Evolutionary conservation across 2,797 vertebrate species (phyloP).

Genomic region (Crocodylus rhombifer): DNA sequence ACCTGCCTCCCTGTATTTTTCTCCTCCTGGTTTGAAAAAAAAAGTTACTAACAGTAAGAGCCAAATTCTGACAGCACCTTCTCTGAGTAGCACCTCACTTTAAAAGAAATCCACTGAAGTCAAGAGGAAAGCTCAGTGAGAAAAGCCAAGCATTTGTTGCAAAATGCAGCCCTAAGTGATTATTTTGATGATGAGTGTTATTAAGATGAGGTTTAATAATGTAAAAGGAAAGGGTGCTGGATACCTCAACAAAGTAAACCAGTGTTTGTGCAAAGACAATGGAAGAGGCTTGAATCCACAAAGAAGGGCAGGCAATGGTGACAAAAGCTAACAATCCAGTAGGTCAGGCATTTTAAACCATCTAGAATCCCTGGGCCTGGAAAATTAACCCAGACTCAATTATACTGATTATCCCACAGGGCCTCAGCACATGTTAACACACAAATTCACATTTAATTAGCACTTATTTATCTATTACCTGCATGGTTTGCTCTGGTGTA

Average conservation of each 20-base stretch:
- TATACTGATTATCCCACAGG: neutral
- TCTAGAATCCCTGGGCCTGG: neutral
- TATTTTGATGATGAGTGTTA: neutral
- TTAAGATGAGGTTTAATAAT: neutral
- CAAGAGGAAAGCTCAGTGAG: neutral
- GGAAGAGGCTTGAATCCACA: neutral
- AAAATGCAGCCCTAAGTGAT: neutral
- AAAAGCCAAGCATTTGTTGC: neutral
- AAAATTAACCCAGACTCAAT: neutral
- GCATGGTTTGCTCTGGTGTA: neutral
- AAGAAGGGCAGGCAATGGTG: neutral
- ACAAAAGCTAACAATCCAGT: neutral
- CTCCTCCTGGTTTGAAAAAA: constrained; percentile 31
- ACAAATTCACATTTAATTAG: neutral
- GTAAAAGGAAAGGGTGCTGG: neutral
- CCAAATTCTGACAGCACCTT: neutral
- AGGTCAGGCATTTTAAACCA: neutral
- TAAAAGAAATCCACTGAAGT: neutral
- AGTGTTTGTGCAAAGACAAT: neutral
- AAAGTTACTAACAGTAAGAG: neutral
- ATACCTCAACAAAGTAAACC: neutral
- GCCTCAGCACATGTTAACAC: accelerated
- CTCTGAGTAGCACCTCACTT: neutral
- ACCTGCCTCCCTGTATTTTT: neutral
- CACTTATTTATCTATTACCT: neutral